Percentiles rank a stretch among this genome's conserved stretches.
Conservation (phyloP, 2,113 vertebrate genomes). For the Connochaetes taurinus region DNA sequence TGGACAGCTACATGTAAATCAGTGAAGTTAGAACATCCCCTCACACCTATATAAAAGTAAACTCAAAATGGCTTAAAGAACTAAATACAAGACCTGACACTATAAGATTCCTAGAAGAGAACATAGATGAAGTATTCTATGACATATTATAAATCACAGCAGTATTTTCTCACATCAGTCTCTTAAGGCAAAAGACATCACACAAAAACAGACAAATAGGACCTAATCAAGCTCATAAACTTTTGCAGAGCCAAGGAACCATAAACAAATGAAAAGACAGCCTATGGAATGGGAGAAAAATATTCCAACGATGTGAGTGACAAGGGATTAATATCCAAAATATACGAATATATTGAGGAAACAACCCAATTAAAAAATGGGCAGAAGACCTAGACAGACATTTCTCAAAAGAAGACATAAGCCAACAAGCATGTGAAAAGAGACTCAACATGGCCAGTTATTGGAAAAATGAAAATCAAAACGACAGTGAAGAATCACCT, state of each 20-base stretch:
- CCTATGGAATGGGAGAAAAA: neutral
- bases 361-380: neutral
- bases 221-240: neutral
- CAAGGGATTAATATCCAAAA: neutral
- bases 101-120: neutral
- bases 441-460: accelerated
- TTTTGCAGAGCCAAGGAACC: neutral
- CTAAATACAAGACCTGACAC: neutral
- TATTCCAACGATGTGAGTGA: neutral
- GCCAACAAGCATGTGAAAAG: neutral
- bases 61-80: neutral
- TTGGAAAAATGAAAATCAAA: neutral
- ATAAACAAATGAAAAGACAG: neutral
- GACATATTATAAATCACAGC: neutral
- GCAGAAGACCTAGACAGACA: neutral
- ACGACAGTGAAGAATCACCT: neutral
- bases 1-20: neutral
- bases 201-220: neutral
- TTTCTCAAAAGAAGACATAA: neutral
- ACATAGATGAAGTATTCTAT: neutral
- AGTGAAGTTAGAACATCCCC: neutral
- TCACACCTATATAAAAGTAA: neutral
- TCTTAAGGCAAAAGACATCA: neutral
- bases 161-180: neutral
- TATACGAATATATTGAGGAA: neutral